Conservation (phyloP, 2,113 vertebrate genomes). For the Tyrannus savana region DNA sequence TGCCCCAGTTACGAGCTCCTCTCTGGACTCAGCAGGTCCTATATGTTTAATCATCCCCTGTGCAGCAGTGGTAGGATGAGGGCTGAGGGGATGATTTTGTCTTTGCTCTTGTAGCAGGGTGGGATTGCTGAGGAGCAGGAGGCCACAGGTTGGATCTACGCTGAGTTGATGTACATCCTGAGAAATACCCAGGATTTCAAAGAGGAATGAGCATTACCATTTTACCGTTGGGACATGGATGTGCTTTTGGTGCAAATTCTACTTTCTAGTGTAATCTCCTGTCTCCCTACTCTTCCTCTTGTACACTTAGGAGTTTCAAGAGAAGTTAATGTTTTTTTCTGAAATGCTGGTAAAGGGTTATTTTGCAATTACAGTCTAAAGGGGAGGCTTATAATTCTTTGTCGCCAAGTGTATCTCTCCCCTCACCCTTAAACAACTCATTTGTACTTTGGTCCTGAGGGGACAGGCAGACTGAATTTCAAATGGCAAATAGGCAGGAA, state of each 20-base stretch:
- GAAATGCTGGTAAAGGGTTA: neutral
- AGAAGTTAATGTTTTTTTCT: neutral
- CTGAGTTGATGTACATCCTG: rapidly evolving
- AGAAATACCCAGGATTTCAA: neutral
- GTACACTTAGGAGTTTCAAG: neutral
- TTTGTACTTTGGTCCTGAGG: neutral
- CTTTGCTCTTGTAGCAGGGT: neutral
- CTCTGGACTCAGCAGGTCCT: neutral
- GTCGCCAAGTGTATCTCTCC: neutral
- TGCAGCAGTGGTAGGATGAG: neutral
- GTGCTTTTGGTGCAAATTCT: neutral
- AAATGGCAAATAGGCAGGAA: neutral
- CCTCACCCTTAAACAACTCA: neutral
- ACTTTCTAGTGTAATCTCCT: neutral
- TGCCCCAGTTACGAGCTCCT: neutral
- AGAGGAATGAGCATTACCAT: neutral
- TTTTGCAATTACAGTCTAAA: neutral
- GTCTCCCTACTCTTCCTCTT: neutral
- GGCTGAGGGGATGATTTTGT: neutral
- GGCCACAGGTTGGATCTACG: rapidly evolving
- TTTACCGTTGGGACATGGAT: neutral
- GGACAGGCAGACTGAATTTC: neutral
- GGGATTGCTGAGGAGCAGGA: neutral
- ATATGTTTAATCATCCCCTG: neutral
- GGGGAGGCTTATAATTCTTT: neutral